Evolutionary conservation across 2,888 invertebrate species (phyloP).

Genomic region (Margaritifera margaritifera): DNA sequence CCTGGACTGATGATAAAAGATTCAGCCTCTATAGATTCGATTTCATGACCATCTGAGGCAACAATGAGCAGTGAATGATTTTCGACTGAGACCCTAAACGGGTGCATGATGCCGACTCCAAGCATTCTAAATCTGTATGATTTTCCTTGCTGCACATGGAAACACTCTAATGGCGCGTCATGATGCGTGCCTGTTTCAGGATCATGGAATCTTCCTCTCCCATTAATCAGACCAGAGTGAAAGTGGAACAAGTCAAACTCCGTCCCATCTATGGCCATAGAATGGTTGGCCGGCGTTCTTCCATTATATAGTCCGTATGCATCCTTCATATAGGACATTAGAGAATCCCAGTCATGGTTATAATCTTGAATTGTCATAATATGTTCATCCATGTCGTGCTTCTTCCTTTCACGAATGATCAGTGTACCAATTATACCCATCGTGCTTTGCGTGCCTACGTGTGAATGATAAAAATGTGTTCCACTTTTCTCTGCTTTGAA

Average conservation of each 20-base stretch:
- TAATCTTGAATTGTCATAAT: conserved; percentile 37
- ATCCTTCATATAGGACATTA: background rate
- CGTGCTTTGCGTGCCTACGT: conserved; percentile 32
- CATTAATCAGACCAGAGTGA: conserved; percentile 47
- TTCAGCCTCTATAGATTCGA: conserved; percentile 39
- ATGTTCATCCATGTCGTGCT: conserved; percentile 14
- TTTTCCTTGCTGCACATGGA: conserved; percentile 14
- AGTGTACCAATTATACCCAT: conserved; percentile 45
- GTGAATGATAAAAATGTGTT: conserved; percentile 49
- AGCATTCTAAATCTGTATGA: conserved; percentile 48
- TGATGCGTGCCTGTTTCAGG: conserved; percentile 11
- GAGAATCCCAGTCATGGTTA: conserved; percentile 20
- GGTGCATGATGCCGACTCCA: conserved; percentile 38
- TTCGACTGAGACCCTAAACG: conserved; percentile 49
- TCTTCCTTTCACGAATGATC: conserved; percentile 31
- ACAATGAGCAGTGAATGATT: conserved; percentile 40
- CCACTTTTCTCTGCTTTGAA: conserved; percentile 38
- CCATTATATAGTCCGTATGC: conserved; percentile 3
- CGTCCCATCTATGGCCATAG: conserved; percentile 12
- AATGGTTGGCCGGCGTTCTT: background rate
- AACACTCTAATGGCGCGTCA: conserved; percentile 21
- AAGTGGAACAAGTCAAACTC: conserved; percentile 14
- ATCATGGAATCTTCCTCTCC: conserved; percentile 39
- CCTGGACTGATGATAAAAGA: conserved; percentile 53
- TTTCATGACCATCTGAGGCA: conserved; percentile 42